Evolutionary conservation across 1,140 invertebrate genomes (phyloP).

Genomic region (Trachymyrmex septentrionalis): DNA sequence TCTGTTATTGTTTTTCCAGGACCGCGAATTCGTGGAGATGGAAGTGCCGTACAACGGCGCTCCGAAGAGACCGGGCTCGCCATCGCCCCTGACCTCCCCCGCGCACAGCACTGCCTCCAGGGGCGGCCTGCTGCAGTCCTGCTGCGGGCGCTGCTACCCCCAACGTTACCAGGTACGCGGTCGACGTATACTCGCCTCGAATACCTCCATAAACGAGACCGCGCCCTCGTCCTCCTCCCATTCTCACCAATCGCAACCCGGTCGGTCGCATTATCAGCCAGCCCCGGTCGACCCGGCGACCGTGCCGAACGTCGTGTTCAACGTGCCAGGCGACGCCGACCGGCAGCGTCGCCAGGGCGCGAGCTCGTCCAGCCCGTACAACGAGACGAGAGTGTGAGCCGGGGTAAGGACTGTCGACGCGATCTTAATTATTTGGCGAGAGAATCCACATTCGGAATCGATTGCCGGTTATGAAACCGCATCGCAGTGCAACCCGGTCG

Average conservation of each 20-base stretch:
- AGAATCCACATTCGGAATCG: slow-evolving; percentile 8
- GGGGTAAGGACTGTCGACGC: slow-evolving; percentile 48
- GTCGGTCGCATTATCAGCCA: slow-evolving; percentile 70
- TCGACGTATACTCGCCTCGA: slow-evolving; percentile 85
- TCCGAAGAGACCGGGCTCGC: slow-evolving; percentile 95
- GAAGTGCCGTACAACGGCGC: slow-evolving; percentile 97
- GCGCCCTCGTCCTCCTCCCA: slow-evolving; percentile 83
- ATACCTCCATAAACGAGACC: slow-evolving; percentile 85
- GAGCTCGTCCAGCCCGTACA: slow-evolving; percentile 81
- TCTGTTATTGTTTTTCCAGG: slow-evolving; percentile 88
- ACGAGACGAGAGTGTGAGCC: slow-evolving; percentile 85
- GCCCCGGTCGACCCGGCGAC: slow-evolving; percentile 77
- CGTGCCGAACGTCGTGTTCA: slow-evolving; percentile 85
- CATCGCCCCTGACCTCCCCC: slow-evolving; percentile 94
- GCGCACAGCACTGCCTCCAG: slow-evolving; percentile 93
- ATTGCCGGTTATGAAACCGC: not conserved
- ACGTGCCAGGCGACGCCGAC: slow-evolving; percentile 82
- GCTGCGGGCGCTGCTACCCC: slow-evolving; percentile 95
- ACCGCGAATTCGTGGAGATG: slow-evolving; percentile 98
- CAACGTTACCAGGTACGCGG: slow-evolving; percentile 94
- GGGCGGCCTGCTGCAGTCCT: slow-evolving; percentile 92
- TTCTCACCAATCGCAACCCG: slow-evolving; percentile 82
- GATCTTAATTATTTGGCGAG: slow-evolving; percentile 6
- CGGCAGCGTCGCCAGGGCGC: slow-evolving; percentile 72
- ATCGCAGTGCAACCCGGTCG: not conserved